Conservation (phyloP, 1,140 invertebrate species). For the Diprion similis region DNA sequence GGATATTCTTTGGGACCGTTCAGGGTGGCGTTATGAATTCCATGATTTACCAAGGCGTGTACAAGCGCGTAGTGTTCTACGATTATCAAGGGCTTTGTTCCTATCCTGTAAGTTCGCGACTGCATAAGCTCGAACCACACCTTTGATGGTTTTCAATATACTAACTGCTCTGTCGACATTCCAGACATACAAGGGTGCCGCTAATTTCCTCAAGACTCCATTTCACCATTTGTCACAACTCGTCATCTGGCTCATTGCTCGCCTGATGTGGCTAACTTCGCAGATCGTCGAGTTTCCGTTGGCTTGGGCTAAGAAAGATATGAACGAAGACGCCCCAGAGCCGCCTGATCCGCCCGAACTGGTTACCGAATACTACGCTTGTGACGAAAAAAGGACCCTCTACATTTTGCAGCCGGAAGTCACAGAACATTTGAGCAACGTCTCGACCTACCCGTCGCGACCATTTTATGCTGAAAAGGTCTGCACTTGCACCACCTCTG, state of each 20-base stretch:
- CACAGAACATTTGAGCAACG: constrained; percentile 42
- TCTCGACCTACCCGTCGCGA: constrained; percentile 41
- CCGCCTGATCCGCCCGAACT: constrained; percentile 50
- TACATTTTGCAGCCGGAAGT: constrained; percentile 71
- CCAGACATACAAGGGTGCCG: constrained; percentile 40
- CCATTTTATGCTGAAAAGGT: constrained; percentile 56
- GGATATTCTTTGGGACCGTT: constrained; percentile 85
- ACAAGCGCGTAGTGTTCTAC: constrained; percentile 77
- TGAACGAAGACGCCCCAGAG: constrained; percentile 47
- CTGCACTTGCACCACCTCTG: constrained; percentile 28
- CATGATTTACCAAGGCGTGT: constrained; percentile 78
- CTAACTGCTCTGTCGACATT: background rate
- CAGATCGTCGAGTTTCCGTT: constrained; percentile 47
- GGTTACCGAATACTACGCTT: constrained; percentile 59
- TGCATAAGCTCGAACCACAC: background rate
- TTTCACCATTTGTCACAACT: constrained; percentile 43
- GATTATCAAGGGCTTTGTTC: constrained; percentile 87
- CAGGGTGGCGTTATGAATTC: constrained; percentile 81
- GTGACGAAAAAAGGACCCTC: constrained; percentile 71
- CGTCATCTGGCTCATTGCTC: constrained; percentile 45
- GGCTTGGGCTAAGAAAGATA: constrained; percentile 42
- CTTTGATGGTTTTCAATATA: constrained; percentile 2
- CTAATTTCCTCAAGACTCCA: constrained; percentile 42
- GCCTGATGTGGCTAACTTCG: constrained; percentile 43
- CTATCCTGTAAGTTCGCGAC: constrained; percentile 41